A percentile compares a stretch with the other conserved stretches of the same genome.
Conservation (phyloP, 2,888 invertebrate species). For the Clusia tigrina region DNA sequence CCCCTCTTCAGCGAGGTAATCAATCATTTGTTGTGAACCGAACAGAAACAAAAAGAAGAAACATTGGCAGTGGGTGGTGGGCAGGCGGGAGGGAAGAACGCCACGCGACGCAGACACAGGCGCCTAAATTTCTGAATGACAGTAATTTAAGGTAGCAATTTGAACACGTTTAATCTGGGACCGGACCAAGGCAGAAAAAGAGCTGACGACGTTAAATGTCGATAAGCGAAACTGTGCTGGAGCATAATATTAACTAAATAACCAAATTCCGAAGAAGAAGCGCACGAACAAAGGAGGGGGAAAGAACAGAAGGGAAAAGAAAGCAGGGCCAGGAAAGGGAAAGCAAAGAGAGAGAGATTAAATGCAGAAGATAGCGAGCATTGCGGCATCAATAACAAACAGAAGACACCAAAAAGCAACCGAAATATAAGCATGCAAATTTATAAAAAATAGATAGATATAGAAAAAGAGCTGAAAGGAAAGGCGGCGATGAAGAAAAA, state of each 20-base stretch:
- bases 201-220: background rate
- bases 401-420: background rate
- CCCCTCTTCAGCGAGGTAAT: background rate
- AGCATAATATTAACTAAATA: too few species aligned
- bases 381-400: background rate
- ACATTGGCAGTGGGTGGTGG: background rate
- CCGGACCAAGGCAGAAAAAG: background rate
- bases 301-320: background rate
- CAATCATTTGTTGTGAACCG: too few species aligned
- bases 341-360: background rate
- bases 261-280: background rate
- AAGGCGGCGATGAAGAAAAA: background rate
- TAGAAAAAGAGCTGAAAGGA: too few species aligned
- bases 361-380: background rate
- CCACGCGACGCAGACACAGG: background rate
- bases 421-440: background rate
- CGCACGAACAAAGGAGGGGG: background rate
- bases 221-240: too few species aligned
- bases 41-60: background rate
- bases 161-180: slow-evolving; percentile 5
- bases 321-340: background rate
- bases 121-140: background rate
- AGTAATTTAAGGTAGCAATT: background rate
- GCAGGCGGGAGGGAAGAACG: background rate
- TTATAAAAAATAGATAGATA: background rate